These are phyloP conservation scores for Nephrotoma guestfalica DNA, from an alignment of 2,888 invertebrate species.

Conservation along the genomic window DNA sequence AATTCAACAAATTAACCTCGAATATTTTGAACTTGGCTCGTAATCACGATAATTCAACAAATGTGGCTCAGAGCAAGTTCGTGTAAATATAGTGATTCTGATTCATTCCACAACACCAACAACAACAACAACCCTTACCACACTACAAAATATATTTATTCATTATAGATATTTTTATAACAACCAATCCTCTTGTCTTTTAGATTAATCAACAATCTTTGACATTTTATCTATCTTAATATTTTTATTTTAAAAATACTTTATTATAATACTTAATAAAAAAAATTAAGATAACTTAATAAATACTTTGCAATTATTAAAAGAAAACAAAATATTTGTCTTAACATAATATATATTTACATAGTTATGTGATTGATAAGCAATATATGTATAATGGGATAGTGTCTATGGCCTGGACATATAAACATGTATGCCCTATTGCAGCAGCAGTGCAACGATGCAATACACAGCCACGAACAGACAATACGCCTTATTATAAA, in stretches of 20 bases:
- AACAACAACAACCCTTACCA: background rate
- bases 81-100: background rate
- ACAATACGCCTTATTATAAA: background rate
- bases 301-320: background rate
- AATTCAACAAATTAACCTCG: background rate
- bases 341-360: background rate
- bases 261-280: background rate
- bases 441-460: background rate
- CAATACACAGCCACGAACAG: background rate
- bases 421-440: background rate
- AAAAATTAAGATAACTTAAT: background rate
- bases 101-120: background rate
- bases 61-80: background rate
- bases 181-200: background rate
- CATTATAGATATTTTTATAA: background rate
- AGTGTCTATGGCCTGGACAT: background rate
- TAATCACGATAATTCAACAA: background rate
- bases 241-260: background rate
- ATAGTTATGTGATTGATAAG: background rate
- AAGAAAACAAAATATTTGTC: background rate
- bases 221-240: background rate
- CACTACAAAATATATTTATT: background rate
- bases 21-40: background rate
- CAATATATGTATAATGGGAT: background rate
- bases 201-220: background rate